Evolutionary conservation across 2,797 vertebrate species (phyloP), one percentile per base, ranked within the genome.

Genomic region (Neosalanx taihuensis): DNA sequence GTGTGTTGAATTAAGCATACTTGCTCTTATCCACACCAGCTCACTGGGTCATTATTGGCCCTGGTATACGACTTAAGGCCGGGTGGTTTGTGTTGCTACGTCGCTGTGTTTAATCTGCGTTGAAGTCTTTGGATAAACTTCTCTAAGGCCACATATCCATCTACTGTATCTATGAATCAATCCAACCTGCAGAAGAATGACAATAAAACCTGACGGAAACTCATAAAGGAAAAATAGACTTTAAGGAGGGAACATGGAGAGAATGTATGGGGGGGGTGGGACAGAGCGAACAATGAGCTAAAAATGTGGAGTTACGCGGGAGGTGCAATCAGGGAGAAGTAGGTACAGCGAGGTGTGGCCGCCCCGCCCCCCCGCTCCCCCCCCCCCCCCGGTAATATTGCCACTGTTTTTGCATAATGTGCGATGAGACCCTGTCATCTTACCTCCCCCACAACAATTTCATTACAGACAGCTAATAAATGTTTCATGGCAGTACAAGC

Each of bases 381-480:
- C 23, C 23, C 23, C 53, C 79, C 79, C 79, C 75, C 72, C 70
- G 65, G 73, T 83, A 81, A 90, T 93, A 93, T 93, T 92, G 92
- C 90, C 87, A 90, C 90, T 91, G 86, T 92, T 93, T 94, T 94
- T 93, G 92, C 93, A 95, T 95, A 94, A 93, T 93, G 91, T 90
- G 89, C 90, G 90, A 92, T 94, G 92, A 94, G 92, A 91, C 92
- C 92, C 92, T 90, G 89, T 90, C 86, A 89, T 90, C 89, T 90
- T 89, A 83, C 87, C 82, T 90, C 88, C 88, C 89, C 92, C 91
- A 93, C 94, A 93, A 93, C 92, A 94, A 95, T 95, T 94, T 95
- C 94, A 95, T 96, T 95, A 96, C 93, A 95, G 93, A 87, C 92
- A 89, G 93, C 94, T 95, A 95, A 96, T 96, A 95, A 95, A 96